Base-by-base conservation (phyloP, 2,797 vertebrate species). In the Onychomys leucogaster region DNA sequence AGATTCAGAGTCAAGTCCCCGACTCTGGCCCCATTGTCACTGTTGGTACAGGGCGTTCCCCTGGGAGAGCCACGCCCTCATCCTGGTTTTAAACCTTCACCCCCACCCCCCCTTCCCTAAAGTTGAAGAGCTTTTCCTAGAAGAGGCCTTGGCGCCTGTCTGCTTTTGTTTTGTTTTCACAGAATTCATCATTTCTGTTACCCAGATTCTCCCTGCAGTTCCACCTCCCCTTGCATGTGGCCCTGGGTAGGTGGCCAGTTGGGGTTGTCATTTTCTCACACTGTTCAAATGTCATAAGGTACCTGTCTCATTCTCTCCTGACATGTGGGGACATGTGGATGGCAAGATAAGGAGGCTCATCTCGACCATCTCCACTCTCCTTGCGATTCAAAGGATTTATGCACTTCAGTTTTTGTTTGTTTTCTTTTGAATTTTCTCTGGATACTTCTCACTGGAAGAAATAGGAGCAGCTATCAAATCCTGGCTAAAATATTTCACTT, bases 401-500 rank as follows among this genome's bases (percentile, higher is more conserved):
- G 21, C 0, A 14, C 80, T 86, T 84, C 61, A 14, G 8, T 37
- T 8, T 69, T 21, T 69, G 65, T 34, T 32, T 67, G 67, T n/a
- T 94, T 41, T 49, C 81, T 43, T 69, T 19, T 55, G 63, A 21
- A 34, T 96, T 90, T 75, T 80, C 57, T 87, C n/a, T 90, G 61
- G 76, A 76, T 71, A 46, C 23, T 55, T 84, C 49, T 65, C 7
- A 11, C 34, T 63, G 80, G 67, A 87, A 75, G 32, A 81, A 89
- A 81, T 90, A n/a, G 21, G 14, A 59, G 5, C 6, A 59, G 6
- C 5, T 65, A 6, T 1, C 16, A 86, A 43, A 12, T 81, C 34
- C 46, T 32, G 37, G 34, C 63, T 89, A 46, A 9, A 21, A 59
- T 43, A 32, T 59, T 29, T 6, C 84, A 69, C 46, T 69, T 37